A percentile compares a stretch with the other conserved stretches of the same genome.
Evolutionary conservation across 2,113 vertebrate species (phyloP).

Genomic region (Catharus bicknelli): DNA sequence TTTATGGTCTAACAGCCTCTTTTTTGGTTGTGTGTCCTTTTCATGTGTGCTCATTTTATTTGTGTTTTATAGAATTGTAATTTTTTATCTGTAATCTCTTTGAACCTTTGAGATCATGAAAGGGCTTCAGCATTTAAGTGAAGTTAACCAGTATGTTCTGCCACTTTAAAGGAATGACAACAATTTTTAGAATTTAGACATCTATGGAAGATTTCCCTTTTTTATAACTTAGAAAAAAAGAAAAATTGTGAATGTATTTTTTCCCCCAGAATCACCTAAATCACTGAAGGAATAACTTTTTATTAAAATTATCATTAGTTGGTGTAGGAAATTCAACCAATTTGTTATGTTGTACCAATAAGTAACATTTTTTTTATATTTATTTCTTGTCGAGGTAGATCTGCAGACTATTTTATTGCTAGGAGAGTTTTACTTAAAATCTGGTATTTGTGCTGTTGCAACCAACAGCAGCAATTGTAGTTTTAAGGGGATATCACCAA

Average conservation of each 20-base stretch:
- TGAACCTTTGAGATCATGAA: neutral
- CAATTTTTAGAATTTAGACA: neutral
- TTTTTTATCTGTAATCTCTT: neutral
- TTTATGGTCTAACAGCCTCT: neutral
- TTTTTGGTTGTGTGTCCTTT: neutral
- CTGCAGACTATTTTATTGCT: neutral
- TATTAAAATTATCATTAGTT: neutral
- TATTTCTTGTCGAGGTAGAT: neutral
- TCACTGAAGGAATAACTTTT: neutral
- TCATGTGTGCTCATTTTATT: neutral
- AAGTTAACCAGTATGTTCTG: neutral
- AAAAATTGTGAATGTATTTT: neutral
- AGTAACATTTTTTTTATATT: neutral
- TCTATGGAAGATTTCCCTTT: neutral
- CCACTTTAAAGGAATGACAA: neutral
- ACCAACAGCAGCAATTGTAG: neutral
- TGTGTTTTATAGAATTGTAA: neutral
- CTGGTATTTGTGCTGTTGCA: neutral
- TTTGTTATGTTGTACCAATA: neutral
- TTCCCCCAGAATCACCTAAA: neutral
- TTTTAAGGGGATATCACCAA: neutral
- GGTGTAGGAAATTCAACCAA: neutral
- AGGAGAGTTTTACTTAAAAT: neutral
- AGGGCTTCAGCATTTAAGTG: neutral
- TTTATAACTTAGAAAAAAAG: neutral